Percentiles rank a stretch among this genome's conserved stretches.
These are phyloP conservation scores for Lepidurus packardi DNA, from an alignment of 1,140 invertebrate species.

Conservation along the genomic window DNA sequence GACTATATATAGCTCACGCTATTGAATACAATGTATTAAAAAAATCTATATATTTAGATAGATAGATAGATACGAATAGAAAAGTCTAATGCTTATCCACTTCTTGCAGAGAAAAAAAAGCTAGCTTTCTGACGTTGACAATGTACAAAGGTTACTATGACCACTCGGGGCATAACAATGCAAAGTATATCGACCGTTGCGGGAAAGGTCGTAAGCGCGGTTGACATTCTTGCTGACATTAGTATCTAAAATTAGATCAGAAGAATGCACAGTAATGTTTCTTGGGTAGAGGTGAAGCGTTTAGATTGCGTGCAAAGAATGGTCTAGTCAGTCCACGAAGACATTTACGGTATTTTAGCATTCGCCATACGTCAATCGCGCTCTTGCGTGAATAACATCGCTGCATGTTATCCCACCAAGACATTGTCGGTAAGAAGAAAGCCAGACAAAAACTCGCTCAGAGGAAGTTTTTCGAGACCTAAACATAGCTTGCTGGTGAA, in stretches of 20 bases:
- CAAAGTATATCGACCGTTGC: background rate
- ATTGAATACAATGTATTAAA: too few species aligned
- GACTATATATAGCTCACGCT: too few species aligned
- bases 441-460: background rate
- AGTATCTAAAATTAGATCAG: background rate
- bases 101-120: background rate
- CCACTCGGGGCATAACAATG: slow-evolving; percentile 9
- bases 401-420: background rate
- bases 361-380: background rate
- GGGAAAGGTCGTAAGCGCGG: background rate
- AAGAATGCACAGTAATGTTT: background rate
- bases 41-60: too few species aligned
- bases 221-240: background rate
- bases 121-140: background rate
- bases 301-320: background rate
- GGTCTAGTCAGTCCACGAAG: background rate
- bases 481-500: background rate
- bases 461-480: background rate
- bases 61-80: too few species aligned
- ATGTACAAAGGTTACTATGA: slow-evolving; percentile 10
- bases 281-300: background rate
- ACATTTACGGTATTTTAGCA: background rate
- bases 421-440: background rate
- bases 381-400: background rate
- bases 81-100: too few species aligned